Base-by-base conservation (phyloP, 2,888 invertebrate species). In the Choreutis nemorana region DNA sequence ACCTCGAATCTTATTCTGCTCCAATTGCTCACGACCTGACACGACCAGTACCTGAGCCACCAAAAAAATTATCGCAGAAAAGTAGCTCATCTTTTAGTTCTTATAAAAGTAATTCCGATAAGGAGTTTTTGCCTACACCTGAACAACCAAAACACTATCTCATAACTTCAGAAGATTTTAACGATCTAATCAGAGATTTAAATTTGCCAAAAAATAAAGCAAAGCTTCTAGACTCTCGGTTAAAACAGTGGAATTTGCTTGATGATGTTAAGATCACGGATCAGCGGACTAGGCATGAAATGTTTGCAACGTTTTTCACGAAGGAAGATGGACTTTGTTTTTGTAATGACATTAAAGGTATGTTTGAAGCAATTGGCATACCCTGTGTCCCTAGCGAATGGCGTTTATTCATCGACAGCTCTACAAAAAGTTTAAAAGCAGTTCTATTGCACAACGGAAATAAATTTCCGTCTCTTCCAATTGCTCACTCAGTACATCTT, bases 401-500 rank as follows among this genome's bases (percentile, higher is more conserved):
- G 41, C 32, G 39, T 30, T 15, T 42, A 16, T 44, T 42, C 34
- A 42, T 42, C 14, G 41, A 44, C 33, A 35, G 35, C 33, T 44
- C 42, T 33, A 36, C 37, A 37, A 40, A 26, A 40, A 41, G 41
- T 23, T 36, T 40, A 33, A 44, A 41, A 33, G 41, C 39, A 32
- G 41, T 43, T 33, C 35, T 41, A 13, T 16, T 42, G 5, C 41
- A 40, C 30, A 39, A 42, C 23, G 39, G 39, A 31, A 42, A 44
- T 27, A 35, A 34, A 40, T 40, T 36, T 40, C 36, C 36, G 6
- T 38, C 35, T 32, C 30, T 38, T 32, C 41, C 41, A 9, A 2
- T 43, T 30, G 26, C 28, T 18, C 28, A 39, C 20, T 40, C 42
- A 9, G 36, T 40, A 21, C 4, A n/a, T 10, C 31, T 37, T 8